Percentiles rank a stretch among this genome's conserved stretches.
Conservation (phyloP, 2,797 vertebrate genomes). For the Tinamus major region DNA sequence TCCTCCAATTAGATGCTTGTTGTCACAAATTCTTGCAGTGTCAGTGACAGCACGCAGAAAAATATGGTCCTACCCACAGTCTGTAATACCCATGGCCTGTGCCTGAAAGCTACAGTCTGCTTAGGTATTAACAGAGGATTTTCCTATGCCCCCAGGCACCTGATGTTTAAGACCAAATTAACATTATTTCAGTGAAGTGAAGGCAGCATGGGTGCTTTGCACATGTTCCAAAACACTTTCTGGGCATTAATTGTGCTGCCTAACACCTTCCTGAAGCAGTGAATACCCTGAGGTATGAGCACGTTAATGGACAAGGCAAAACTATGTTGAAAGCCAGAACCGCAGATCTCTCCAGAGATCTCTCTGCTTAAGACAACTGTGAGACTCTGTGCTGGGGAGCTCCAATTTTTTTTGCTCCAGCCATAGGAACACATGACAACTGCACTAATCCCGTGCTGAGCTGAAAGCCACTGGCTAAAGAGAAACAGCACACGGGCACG, state of each 20-base stretch:
- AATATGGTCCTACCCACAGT: neutral
- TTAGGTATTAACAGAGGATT: neutral
- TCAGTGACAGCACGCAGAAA: neutral
- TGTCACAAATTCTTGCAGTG: neutral
- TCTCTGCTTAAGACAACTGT: neutral
- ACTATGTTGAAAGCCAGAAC: neutral
- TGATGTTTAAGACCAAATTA: neutral
- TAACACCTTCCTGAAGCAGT: neutral
- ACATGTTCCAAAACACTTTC: neutral
- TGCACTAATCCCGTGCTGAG: neutral
- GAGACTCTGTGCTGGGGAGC: neutral
- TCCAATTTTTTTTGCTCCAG: neutral
- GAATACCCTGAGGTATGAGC: neutral
- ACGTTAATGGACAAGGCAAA: neutral
- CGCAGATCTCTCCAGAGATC: neutral
- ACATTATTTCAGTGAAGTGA: neutral
- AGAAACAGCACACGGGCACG: neutral
- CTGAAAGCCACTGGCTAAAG: neutral
- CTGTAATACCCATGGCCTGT: neutral
- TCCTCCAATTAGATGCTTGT: neutral
- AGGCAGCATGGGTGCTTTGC: neutral
- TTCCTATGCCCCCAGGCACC: neutral
- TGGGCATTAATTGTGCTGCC: neutral
- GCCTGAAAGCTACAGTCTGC: neutral
- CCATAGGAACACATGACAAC: neutral